Conservation (phyloP, 2,888 invertebrate genomes). For the Halictus ligatus region DNA sequence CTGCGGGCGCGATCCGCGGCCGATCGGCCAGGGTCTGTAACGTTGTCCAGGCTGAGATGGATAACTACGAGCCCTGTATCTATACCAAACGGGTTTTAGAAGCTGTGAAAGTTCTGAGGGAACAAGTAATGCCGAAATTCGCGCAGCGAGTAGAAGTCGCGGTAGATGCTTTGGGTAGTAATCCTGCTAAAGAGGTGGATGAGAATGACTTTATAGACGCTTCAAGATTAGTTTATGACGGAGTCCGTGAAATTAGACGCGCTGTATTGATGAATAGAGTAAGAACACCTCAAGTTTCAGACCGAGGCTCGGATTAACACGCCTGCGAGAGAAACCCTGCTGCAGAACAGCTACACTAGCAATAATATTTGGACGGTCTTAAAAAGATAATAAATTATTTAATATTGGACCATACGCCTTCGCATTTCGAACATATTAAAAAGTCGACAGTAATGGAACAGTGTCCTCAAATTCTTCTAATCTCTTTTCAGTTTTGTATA, state of each 20-base stretch:
- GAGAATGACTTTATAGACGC: slow-evolving; percentile 99
- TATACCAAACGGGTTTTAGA: slow-evolving; percentile 98
- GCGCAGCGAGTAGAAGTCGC: slow-evolving; percentile 97
- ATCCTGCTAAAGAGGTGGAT: slow-evolving; percentile 93
- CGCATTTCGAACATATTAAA: too few relatives aligned
- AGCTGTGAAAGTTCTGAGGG: slow-evolving; percentile 96
- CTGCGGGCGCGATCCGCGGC: slow-evolving; percentile 98
- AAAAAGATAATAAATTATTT: background rate
- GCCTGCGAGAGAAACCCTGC: background rate
- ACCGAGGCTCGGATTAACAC: background rate
- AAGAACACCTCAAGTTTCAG: slow-evolving; percentile 78
- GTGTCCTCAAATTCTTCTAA: too few relatives aligned
- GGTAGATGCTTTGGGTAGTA: slow-evolving; percentile 94
- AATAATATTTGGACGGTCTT: background rate
- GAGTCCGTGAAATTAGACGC: slow-evolving; percentile 97
- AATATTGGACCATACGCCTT: too few relatives aligned
- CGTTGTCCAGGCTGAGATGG: slow-evolving; percentile 99
- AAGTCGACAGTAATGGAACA: too few relatives aligned
- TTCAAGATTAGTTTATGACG: slow-evolving; percentile 97
- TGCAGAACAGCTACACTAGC: background rate
- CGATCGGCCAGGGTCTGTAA: slow-evolving; percentile 97
- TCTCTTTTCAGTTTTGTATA: too few relatives aligned
- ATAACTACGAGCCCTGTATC: slow-evolving; percentile 98
- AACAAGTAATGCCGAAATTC: slow-evolving; percentile 99
- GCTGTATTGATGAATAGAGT: slow-evolving; percentile 99